These are phyloP conservation scores for Diplogasteroides magnus DNA, from an alignment of 1,140 invertebrate species.

Conservation along the genomic window DNA sequence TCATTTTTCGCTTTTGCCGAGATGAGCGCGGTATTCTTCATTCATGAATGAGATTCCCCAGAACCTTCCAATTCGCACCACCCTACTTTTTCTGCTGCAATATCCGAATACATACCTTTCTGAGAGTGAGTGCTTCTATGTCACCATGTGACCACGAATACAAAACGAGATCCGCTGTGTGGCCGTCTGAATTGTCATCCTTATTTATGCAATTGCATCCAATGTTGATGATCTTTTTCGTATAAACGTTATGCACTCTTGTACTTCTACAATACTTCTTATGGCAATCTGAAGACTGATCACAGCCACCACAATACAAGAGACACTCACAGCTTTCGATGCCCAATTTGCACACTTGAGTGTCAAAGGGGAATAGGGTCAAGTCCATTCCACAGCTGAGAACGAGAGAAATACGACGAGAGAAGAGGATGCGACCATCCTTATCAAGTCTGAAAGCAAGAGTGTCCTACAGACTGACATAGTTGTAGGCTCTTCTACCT, in stretches of 20 bases:
- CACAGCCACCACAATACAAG: too few relatives aligned
- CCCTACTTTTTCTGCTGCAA: too few relatives aligned
- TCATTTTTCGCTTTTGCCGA: too few relatives aligned
- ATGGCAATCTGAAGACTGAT: too few relatives aligned
- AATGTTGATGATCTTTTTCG: too few relatives aligned
- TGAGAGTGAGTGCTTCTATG: slow-evolving; percentile 42
- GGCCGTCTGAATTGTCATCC: slow-evolving; percentile 47
- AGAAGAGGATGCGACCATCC: slow-evolving; percentile 40
- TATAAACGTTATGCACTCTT: too few relatives aligned
- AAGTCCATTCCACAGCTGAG: slow-evolving; percentile 94
- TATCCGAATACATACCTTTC: too few relatives aligned
- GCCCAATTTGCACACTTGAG: slow-evolving; percentile 88
- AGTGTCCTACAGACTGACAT: slow-evolving; percentile 2
- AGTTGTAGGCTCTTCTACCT: slow-evolving; percentile 5
- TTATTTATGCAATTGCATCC: too few relatives aligned
- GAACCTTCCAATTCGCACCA: too few relatives aligned
- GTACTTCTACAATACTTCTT: too few relatives aligned
- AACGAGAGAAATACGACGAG: slow-evolving; percentile 78
- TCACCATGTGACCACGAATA: slow-evolving; percentile 47
- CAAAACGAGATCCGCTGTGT: slow-evolving; percentile 52
- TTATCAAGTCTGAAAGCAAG: slow-evolving; percentile 26
- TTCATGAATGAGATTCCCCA: too few relatives aligned
- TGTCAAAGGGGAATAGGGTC: slow-evolving; percentile 92
- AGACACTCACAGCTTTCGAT: slow-evolving; percentile 92
- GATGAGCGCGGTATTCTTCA: too few relatives aligned